Evolutionary conservation across 2,797 vertebrate species (phyloP).

Genomic region (Sarcoramphus papa): DNA sequence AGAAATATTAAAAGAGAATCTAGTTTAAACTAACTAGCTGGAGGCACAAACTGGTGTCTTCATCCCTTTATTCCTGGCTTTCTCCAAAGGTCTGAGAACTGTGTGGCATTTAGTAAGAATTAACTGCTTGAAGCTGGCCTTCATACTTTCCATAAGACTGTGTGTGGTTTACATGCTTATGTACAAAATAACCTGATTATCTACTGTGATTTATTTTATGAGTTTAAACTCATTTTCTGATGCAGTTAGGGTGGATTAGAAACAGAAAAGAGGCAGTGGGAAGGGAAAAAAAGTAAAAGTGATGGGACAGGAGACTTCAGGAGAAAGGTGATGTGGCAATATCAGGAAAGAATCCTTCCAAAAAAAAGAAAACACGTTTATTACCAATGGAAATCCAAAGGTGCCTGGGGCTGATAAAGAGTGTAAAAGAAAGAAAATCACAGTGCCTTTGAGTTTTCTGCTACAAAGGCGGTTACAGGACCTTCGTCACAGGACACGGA

Average conservation of each 20-base stretch:
- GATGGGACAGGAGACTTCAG: not conserved
- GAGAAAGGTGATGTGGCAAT: not conserved
- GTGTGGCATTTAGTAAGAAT: not conserved
- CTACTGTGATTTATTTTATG: not conserved
- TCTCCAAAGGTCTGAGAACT: not conserved
- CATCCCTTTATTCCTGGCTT: not conserved
- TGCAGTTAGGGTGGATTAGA: not conserved
- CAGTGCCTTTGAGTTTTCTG: not conserved
- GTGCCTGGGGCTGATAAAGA: not conserved
- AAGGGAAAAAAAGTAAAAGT: not conserved
- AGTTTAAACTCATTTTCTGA: not conserved
- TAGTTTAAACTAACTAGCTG: not conserved
- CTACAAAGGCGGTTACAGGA: not conserved
- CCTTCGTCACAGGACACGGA: not conserved
- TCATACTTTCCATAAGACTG: not conserved
- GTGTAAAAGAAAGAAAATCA: not conserved
- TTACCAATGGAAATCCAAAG: not conserved
- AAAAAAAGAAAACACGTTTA: not conserved
- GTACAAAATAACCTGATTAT: not conserved
- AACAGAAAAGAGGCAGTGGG: not conserved
- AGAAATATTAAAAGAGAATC: not conserved
- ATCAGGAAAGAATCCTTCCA: not conserved
- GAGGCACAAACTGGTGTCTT: not conserved
- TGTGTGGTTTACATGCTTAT: not conserved
- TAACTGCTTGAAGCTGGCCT: not conserved